phyloP scores from a whole-genome alignment of 2,888 invertebrate species.

The Hypolimnas misippus region DNA sequence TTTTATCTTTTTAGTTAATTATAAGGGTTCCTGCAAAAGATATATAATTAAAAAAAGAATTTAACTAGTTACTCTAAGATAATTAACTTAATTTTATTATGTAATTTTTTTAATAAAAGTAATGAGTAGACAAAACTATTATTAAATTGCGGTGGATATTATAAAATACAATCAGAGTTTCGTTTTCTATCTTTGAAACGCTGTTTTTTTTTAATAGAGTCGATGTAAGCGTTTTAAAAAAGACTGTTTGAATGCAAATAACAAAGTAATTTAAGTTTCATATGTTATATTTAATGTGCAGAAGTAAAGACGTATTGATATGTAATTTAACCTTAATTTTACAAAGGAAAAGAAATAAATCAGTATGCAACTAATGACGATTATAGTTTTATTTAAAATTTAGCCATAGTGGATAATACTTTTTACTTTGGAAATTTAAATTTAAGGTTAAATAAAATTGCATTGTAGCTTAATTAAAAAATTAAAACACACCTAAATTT shows the following conservation, averaged over 20 bases:
- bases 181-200: not conserved
- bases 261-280: conserved; percentile 26
- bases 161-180: too few relatives aligned
- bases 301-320: conserved; percentile 26
- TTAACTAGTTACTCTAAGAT: not conserved
- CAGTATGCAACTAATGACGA: conserved; percentile 18
- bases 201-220: too few relatives aligned
- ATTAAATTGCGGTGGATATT: too few relatives aligned
- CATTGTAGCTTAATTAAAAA: too few relatives aligned
- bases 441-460: not conserved
- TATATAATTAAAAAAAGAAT: conserved; percentile 1
- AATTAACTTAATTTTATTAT: not conserved
- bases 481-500: too few relatives aligned
- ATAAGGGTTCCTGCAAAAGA: conserved; percentile 11
- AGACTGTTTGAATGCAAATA: conserved; percentile 32
- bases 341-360: conserved; percentile 33
- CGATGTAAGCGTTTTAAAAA: conserved; percentile 7
- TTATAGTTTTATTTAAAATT: conserved; percentile 19
- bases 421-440: not conserved
- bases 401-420: not conserved
- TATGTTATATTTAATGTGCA: conserved; percentile 24
- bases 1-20: conserved; percentile 14
- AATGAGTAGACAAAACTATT: too few relatives aligned
- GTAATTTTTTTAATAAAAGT: not conserved
- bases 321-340: conserved; percentile 33